phyloP scores from a whole-genome alignment of 2,797 vertebrate species.

The Propithecus perrieri region DNA sequence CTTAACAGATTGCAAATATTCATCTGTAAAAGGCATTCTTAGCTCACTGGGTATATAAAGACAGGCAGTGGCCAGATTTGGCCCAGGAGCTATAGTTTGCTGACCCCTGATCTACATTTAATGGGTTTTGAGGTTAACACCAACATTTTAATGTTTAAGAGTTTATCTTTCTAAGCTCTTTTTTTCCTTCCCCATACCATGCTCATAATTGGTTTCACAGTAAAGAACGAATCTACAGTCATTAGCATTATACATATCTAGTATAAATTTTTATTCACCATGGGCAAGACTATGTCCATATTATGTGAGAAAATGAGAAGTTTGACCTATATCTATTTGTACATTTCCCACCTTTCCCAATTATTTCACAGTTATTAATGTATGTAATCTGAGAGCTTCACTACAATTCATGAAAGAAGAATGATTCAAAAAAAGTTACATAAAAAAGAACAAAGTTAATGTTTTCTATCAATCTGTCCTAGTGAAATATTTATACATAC shows the following conservation, averaged over 20 bases:
- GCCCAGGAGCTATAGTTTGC: not conserved
- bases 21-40: not conserved
- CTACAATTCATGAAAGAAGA: not conserved
- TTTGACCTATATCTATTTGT: not conserved
- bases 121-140: not conserved
- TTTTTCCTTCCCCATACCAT: not conserved
- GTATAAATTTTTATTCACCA: not conserved
- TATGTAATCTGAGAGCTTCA: not conserved
- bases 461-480: not conserved
- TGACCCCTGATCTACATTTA: not conserved
- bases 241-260: not conserved
- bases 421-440: not conserved
- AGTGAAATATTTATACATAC: not conserved
- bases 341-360: not conserved
- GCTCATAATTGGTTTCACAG: not conserved
- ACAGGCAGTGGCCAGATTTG: not conserved
- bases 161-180: not conserved
- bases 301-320: not conserved
- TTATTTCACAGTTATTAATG: conserved; percentile 3
- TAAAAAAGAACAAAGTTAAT: not conserved
- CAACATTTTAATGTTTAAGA: conserved; percentile 22
- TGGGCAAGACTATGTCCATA: not conserved
- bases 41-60: not conserved
- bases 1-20: not conserved
- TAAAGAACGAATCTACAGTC: not conserved